These are phyloP conservation scores for Scopus umbretta DNA, from an alignment of 2,113 vertebrate genomes.

Conservation along the genomic window DNA sequence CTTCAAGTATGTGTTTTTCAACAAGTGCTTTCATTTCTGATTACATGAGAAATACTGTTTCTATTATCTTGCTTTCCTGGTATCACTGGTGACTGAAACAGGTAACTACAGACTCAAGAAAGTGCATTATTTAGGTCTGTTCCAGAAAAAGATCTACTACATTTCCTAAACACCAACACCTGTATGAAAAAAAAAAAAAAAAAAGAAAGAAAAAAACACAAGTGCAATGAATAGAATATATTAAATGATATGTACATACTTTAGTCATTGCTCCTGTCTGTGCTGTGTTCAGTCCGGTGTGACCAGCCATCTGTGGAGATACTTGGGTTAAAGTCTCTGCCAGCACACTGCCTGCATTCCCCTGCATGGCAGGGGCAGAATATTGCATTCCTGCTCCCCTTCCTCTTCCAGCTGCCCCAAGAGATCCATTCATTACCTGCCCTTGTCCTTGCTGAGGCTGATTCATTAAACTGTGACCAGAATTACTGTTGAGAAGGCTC, in stretches of 20 bases:
- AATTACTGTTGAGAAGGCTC: slow-evolving; percentile 88
- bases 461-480: slow-evolving; percentile 86
- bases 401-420: slow-evolving; percentile 85
- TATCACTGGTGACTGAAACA: background rate
- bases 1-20: background rate
- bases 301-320: slow-evolving; percentile 83
- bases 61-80: background rate
- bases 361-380: slow-evolving; percentile 83
- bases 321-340: slow-evolving; percentile 92
- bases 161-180: background rate
- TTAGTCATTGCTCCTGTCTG: slow-evolving; percentile 92
- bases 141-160: background rate
- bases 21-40: background rate
- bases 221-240: background rate
- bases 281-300: slow-evolving; percentile 81
- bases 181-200: background rate
- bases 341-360: slow-evolving; percentile 83
- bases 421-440: slow-evolving; percentile 92
- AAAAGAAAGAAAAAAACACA: background rate
- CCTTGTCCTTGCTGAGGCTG: slow-evolving; percentile 84
- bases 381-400: slow-evolving; percentile 87
- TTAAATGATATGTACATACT: slow-evolving; percentile 73
- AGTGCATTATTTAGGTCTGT: background rate
- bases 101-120: background rate
- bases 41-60: background rate